These are phyloP conservation scores for Falco naumanni DNA, from an alignment of 2,797 vertebrate species.

Conservation along the genomic window DNA sequence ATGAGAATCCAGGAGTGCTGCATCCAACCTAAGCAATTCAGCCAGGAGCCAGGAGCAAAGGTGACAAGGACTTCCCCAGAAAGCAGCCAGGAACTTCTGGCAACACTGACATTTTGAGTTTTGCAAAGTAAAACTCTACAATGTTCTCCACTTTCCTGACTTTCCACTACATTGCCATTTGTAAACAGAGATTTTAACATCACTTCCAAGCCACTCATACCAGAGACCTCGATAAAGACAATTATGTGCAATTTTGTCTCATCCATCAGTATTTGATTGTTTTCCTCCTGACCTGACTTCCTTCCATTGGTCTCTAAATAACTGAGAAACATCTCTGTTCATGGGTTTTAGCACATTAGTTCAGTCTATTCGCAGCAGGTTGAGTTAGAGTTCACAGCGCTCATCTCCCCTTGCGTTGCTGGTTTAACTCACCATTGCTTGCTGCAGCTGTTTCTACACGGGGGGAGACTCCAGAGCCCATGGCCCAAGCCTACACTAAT, in stretches of 20 bases:
- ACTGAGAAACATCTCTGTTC: neutral
- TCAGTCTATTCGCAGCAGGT: neutral
- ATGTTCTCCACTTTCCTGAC: neutral
- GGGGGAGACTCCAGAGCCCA: neutral
- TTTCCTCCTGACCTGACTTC: neutral
- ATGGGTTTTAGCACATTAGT: neutral
- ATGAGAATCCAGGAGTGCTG: neutral
- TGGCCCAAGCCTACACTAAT: neutral
- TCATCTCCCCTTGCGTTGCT: accelerated
- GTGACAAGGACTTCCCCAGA: neutral
- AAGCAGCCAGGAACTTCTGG: neutral
- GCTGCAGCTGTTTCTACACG: neutral
- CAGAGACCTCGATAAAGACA: neutral
- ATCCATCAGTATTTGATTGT: neutral
- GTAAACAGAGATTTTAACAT: neutral
- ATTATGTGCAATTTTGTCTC: neutral
- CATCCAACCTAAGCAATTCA: neutral
- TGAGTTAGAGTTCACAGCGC: neutral
- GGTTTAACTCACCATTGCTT: neutral
- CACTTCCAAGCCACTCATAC: neutral
- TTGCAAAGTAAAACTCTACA: neutral
- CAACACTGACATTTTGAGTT: neutral
- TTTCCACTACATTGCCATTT: neutral
- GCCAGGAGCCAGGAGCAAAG: neutral
- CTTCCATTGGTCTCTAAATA: neutral